Evolutionary conservation across 1,140 invertebrate genomes (phyloP), one percentile per base, ranked within the genome.

Genomic region (Heliconius congener): DNA sequence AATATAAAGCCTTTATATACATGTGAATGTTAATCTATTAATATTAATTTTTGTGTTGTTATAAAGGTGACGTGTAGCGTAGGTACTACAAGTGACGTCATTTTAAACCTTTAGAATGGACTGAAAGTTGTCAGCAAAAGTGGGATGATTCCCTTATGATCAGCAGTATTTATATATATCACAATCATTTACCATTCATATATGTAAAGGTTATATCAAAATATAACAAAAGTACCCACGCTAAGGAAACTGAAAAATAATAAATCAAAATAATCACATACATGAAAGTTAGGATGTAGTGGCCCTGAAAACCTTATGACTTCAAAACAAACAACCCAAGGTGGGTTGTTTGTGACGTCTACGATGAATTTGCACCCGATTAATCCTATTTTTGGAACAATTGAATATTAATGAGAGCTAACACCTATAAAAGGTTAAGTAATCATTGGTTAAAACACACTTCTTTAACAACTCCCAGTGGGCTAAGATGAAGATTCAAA

Each of bases 381-480:
- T 66, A 66, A 66, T 66, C 60, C 60, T 57, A 57, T 57, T 57
- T 57, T 23, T n/a, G n/a, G 19, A 57, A 50, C 76, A 9, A 42
- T 37, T 71, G 78, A 74, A 79, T 79, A 79, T 74, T 79, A 70
- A 79, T 79, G 42, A 74, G 30, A 19, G 34, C 42, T 37, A 34
- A 60, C 73, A 79, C 30, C 57, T 79, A 79, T 79, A 80, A 76
- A 80, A 76, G 74, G 50, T 46, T 19, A 30, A 23, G 71, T 71
- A 30, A n/a, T 71, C 39, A 60, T 42, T 8, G 6, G 27, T 42
- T 73, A 66, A 37, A 73, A 30, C 66, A 23, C 73, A 77, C 46
- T 72, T 55, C 34, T 46, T n/a, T 16, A 52, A 39, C 46, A 50
- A 30, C 13, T 34, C 34, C 30, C 66, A 23, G n/a, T 55, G 16